Evolutionary conservation across 2,113 vertebrate species (phyloP), one percentile per base, ranked within the genome.

Genomic region (Gasterosteus aculeatus): DNA sequence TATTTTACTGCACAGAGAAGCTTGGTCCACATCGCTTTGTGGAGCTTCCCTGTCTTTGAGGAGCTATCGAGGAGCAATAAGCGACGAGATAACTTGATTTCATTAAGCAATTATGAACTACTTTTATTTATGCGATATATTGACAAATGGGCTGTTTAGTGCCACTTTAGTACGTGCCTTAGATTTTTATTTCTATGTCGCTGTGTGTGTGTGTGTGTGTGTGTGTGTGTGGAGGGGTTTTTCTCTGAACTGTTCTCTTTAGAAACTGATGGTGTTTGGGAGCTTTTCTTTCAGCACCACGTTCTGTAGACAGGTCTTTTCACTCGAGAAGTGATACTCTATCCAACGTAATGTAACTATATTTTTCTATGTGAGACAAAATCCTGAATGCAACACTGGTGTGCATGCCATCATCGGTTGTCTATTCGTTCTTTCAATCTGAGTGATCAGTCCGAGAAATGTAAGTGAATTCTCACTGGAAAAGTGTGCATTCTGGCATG

Each of bases 271-370:
- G 0, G 1, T 29, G 6, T 61, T 22, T 62, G 11, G 66, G 70
- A 68, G 77, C 77, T 84, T 44, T 69, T 70, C 67, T 42, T 83
- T 86, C 73, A 81, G 77, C 39, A 8, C 58, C 72, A 59, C 35
- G 29, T 15, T 7, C n/a, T 53, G 35, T 6, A 16, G 7, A 31
- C 44, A 18, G 15, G 22, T 41, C 29, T 63, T 41, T 39, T 47
- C 39, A 33, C 2, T 18, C 3, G 29, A 33, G 11, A 12, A n/a
- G 29, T 49, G 15, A 29, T 49, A 31, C 26, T 59, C n/a, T n/a
- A 51, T 54, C 35, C 16, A 35, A 44, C 26, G 46, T 63, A 26
- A 26, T 26, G 10, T 38, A 0, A 9, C 10, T 19, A 9, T 10
- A 38, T 42, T 61, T n/a, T 49, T 29, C 22, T 42, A 3, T 39